Base-by-base conservation (phyloP, 2,888 invertebrate species). In the Lumbricus terrestris region DNA sequence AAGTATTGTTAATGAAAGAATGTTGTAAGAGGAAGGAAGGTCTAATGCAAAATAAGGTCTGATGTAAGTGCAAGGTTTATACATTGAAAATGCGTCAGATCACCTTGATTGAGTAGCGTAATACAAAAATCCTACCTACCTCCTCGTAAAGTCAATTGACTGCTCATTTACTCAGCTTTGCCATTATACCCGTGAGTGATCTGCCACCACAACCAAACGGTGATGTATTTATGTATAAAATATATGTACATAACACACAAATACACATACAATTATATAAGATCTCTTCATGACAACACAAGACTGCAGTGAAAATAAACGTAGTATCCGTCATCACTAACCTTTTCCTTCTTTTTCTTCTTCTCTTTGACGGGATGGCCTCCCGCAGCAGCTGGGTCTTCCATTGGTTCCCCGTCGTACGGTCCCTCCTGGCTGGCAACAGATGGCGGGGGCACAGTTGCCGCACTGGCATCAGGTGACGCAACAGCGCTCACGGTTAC, bases 341-440 rank as follows among this genome's bases (percentile, higher is more conserved):
- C 93, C 91, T 93, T 93, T 69, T 93, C 93, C 92, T 93, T 93
- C 85, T 93, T 93, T 90, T 93, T 92, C 90, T 93, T 93, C 89
- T 92, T 93, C 82, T 92, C 92, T 85, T 85, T 85, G 37, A 85
- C 23, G 20, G 35, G 85, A 35, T 85, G 85, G n/a, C 69, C n/a
- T 4, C 47, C 47, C 34, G n/a, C n/a, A n/a, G 83, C 35, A 11
- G 33, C 33, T 29, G n/a, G 34, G 34, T 85, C 85, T 8, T 85
- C 85, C 85, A 85, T 85, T 15, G 85, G 85, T 20, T 20, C 37
- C 35, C 85, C 85, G 23, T 85, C 85, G 18, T 85, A 85, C 37
- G 23, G 34, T 4, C 37, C 85, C 34, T 85, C 85, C 85, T 90
- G 91, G 15, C 54, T 23, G 18, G 69, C 69, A n/a, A 0, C 69